These are phyloP conservation scores for Eumerus sabulonum DNA, from an alignment of 2,888 invertebrate genomes.

Conservation along the genomic window DNA sequence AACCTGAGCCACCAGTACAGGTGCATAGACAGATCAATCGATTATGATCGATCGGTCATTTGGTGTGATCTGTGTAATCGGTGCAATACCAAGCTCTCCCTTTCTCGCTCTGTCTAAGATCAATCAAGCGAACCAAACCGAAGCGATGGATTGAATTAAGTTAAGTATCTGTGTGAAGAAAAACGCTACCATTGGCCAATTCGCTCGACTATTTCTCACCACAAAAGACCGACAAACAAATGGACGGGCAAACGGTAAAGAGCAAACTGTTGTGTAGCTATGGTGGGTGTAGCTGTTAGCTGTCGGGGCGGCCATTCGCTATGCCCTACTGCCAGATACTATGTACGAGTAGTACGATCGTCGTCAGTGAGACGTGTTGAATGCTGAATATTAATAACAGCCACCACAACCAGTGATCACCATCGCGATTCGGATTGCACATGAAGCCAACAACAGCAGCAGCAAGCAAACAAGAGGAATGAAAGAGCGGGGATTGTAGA, in stretches of 20 bases:
- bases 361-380: slow-evolving; percentile 50
- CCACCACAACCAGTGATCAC: slow-evolving; percentile 59
- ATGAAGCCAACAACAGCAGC: no score
- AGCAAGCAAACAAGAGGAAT: no score
- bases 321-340: slow-evolving; percentile 21
- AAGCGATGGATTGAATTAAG: no score
- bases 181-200: slow-evolving; percentile 45
- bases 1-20: slow-evolving; percentile 16
- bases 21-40: no score
- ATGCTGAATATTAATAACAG: slow-evolving; percentile 56
- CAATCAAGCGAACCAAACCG: no score
- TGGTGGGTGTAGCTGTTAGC: slow-evolving; percentile 62
- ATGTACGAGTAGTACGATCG: slow-evolving; percentile 56
- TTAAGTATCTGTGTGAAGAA: neutral
- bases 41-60: no score
- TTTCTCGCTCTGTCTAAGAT: no score
- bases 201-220: neutral
- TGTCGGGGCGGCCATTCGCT: slow-evolving; percentile 60
- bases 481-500: slow-evolving; percentile 57
- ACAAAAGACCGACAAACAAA: neutral
- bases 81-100: no score
- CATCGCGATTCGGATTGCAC: slow-evolving; percentile 22
- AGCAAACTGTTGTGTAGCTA: neutral
- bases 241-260: neutral
- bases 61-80: no score